Conservation (phyloP, 2,113 vertebrate species). For the Sminthopsis crassicaudata region DNA sequence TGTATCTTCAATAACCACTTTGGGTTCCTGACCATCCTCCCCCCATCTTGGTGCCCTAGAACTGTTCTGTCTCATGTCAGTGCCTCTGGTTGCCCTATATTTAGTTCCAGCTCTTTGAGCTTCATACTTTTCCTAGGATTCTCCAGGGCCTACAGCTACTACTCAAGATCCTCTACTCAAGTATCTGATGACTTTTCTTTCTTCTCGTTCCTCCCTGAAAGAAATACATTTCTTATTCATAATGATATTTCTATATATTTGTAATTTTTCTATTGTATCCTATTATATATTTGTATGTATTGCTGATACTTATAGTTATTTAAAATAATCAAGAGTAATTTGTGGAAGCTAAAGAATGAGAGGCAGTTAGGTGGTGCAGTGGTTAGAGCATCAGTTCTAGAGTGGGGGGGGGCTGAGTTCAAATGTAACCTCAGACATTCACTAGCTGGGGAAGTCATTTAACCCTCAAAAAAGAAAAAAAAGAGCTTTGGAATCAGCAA, state of each 20-base stretch:
- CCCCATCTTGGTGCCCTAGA: neutral
- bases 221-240: neutral
- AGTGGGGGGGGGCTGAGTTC: neutral
- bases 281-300: neutral
- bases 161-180: neutral
- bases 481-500: neutral
- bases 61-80: neutral
- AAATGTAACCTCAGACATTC: neutral
- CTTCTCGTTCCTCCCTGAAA: neutral
- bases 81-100: neutral
- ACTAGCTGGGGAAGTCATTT: neutral
- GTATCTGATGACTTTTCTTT: neutral
- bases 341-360: neutral
- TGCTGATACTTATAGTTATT: neutral
- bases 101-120: neutral
- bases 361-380: neutral
- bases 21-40: neutral
- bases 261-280: conserved; percentile 14
- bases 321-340: neutral
- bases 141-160: neutral
- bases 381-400: neutral
- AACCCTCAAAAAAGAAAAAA: no score
- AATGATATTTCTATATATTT: neutral
- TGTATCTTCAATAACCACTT: neutral
- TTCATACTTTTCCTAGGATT: neutral